Conservation (phyloP, 2,888 invertebrate genomes). For the Hermodice carunculata region DNA sequence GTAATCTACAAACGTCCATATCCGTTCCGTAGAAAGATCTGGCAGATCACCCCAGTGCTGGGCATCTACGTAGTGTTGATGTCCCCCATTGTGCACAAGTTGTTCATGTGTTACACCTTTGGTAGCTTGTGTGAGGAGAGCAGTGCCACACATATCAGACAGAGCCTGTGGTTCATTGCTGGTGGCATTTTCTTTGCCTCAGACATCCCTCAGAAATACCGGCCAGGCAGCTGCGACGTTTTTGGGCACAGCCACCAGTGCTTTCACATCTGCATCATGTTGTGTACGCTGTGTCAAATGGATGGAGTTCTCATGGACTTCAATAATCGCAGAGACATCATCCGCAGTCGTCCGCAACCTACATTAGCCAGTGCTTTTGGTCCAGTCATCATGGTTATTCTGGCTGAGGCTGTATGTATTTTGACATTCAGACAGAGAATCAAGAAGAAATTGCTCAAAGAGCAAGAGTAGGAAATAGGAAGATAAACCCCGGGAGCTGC, state of each 20-base stretch:
- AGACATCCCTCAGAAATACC: conserved; percentile 64
- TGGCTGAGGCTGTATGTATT: conserved; percentile 51
- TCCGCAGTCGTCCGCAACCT: conserved; percentile 49
- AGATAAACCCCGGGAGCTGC: too few relatives aligned
- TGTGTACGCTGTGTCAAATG: conserved; percentile 61
- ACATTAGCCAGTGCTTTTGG: conserved; percentile 60
- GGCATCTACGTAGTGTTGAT: conserved; percentile 64
- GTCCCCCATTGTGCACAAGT: conserved; percentile 58
- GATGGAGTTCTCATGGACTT: conserved; percentile 65
- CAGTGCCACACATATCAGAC: conserved; percentile 56
- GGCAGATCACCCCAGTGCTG: conserved; percentile 63
- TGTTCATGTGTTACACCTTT: conserved; percentile 47
- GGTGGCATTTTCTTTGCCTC: conserved; percentile 67
- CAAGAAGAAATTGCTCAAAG: too few relatives aligned
- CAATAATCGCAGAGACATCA: conserved; percentile 38
- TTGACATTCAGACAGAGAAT: too few relatives aligned
- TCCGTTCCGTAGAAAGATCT: conserved; percentile 63
- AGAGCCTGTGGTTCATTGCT: conserved; percentile 63
- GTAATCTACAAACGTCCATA: conserved; percentile 62
- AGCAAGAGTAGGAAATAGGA: too few relatives aligned
- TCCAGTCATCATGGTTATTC: conserved; percentile 52
- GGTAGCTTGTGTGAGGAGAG: conserved; percentile 52
- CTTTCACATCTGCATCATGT: conserved; percentile 66
- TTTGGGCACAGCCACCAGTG: conserved; percentile 67
- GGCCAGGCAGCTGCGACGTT: conserved; percentile 65